Conservation (phyloP, 2,113 vertebrate genomes). For the Grantiella picta region DNA sequence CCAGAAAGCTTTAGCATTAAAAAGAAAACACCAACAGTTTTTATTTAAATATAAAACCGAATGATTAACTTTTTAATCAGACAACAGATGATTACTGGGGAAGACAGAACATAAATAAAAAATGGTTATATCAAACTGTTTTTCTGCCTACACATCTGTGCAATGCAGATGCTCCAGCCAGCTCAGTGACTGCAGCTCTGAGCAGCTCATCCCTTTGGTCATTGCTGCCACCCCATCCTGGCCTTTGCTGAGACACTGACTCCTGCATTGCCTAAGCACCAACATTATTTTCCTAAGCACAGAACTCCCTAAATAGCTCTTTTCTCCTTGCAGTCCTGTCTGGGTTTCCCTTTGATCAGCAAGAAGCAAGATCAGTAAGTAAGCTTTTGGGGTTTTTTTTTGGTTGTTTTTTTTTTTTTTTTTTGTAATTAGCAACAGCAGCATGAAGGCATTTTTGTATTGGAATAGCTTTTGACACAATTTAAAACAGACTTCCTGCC, state of each 20-base stretch:
- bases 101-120: neutral
- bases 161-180: neutral
- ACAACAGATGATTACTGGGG: neutral
- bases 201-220: neutral
- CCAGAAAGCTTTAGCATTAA: neutral
- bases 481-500: neutral
- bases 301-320: neutral
- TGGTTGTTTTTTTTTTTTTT: neutral
- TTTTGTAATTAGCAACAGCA: constrained; percentile 11
- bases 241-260: neutral
- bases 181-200: neutral
- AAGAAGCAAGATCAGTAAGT: neutral
- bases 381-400: no score
- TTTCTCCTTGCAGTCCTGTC: neutral
- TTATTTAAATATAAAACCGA: neutral
- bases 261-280: neutral
- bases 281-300: neutral
- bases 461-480: neutral
- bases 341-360: neutral
- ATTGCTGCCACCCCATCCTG: neutral
- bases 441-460: neutral
- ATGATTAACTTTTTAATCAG: neutral
- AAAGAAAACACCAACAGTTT: neutral
- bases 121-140: neutral
- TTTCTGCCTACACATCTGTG: neutral